A percentile compares a stretch with the other conserved stretches of the same genome.
Conservation (phyloP, 2,888 invertebrate species). For the Muscina levida region DNA sequence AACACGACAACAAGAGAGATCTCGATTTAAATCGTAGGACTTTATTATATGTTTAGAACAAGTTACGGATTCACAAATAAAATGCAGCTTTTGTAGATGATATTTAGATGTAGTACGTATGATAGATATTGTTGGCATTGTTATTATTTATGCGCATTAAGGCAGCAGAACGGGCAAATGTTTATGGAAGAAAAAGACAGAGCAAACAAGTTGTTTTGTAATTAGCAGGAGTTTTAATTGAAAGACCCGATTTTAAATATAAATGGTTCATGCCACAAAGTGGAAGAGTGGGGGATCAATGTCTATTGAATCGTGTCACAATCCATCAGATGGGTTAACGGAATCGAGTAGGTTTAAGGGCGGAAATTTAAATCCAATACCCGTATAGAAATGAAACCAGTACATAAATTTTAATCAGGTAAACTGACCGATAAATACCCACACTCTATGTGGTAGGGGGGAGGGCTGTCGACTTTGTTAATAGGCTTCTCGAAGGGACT, state of each 20-base stretch:
- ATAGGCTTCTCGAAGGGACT: no score
- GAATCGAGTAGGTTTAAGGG: no score
- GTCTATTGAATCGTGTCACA: no score
- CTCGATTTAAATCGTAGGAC: conserved; percentile 64
- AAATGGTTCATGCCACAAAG: no score
- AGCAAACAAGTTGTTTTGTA: conserved; percentile 54
- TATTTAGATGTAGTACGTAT: not conserved
- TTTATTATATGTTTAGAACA: conserved; percentile 31
- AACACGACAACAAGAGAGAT: conserved; percentile 35
- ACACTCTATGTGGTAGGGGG: no score
- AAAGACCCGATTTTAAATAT: conserved; percentile 27
- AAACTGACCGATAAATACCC: no score
- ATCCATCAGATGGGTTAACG: no score
- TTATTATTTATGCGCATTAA: conserved; percentile 1
- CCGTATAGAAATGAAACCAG: no score
- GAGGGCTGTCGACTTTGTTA: no score
- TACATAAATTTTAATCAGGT: no score
- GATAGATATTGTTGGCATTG: not conserved
- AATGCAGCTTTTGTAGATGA: conserved; percentile 38
- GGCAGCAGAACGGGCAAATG: not conserved
- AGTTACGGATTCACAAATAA: conserved; percentile 44
- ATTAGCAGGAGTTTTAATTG: conserved; percentile 53
- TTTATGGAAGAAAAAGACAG: not conserved
- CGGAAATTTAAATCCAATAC: no score
- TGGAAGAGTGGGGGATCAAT: no score